Base-by-base conservation (phyloP, 2,888 invertebrate species). In the Balanococcus diminutus region DNA sequence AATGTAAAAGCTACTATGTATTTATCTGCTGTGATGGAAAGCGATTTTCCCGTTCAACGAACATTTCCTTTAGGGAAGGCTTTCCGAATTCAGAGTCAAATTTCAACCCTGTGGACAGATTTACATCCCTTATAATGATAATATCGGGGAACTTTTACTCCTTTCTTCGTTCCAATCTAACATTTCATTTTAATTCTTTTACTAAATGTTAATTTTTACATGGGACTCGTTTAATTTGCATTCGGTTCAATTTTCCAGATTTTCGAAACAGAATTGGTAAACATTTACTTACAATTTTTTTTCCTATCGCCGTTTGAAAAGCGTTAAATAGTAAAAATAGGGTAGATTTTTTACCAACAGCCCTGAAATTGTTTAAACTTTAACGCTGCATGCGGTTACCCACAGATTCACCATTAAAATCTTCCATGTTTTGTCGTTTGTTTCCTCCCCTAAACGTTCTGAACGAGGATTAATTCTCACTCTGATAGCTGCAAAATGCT, bases 1-100 rank as follows among this genome's bases (percentile, higher is more conserved):
- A 84, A 84, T 84, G 84, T 84, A 84, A 84, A 84, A 84, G 84
- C 84, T 84, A 84, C 84, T 84, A 84, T 84, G 84, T 84, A 84
- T 84, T 84, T 84, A 84, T 84, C 84, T 42, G 84, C 67, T 84
- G 84, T 84, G 84, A 84, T 84, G 84, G 84, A 84, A 84, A 84
- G 84, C 84, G 84, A 84, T 84, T 84, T 84, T 84, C 84, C 31
- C 79, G 84, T 84, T 84, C 84, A 84, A 75, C 84, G 84, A 84
- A 75, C 84, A 84, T 84, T 84, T 84, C 79, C 84, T 84, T 84
- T 84, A 31, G 84, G 75, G 84, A 75, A 75, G 84, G 84, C 75
- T 84, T 84, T 28, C 72, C 36, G 56, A 83, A 84, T 84, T 75
- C 84, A 84, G 84, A 84, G 84, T 84, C 84, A 84, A 84, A 84